Evolutionary conservation across 92 coral and sea anemone species (phyloP).

Genomic region (Phenganax marumi): DNA sequence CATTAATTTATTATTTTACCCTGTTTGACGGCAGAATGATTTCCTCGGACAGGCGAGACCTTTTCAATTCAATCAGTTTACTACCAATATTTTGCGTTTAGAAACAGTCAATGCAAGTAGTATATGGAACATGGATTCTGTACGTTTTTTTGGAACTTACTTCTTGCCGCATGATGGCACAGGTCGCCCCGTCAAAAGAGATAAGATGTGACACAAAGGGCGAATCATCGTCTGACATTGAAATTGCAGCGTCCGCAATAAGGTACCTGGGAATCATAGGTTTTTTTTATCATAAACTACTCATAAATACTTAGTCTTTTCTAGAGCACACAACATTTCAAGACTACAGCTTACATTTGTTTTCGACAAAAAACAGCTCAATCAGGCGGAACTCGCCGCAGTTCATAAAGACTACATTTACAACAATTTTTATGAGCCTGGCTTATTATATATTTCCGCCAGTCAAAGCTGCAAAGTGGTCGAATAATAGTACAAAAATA

Average conservation of each 20-base stretch:
- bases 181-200: slow-evolving; percentile 66
- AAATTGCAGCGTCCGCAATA: slow-evolving; percentile 86
- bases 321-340: too few species aligned
- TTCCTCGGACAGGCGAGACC: too few species aligned
- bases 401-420: not conserved
- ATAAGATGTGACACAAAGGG: slow-evolving; percentile 73
- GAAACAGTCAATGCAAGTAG: not conserved
- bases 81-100: not conserved
- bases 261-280: slow-evolving; percentile 51
- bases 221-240: slow-evolving; percentile 82
- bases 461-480: not conserved
- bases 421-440: not conserved
- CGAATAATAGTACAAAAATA: not conserved
- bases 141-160: not conserved
- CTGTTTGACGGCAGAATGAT: too few species aligned
- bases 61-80: too few species aligned
- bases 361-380: too few species aligned
- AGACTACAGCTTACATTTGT: too few species aligned
- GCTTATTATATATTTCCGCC: not conserved
- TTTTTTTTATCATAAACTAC: not conserved
- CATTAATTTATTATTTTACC: too few species aligned
- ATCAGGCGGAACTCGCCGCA: not conserved
- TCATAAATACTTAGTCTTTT: not conserved
- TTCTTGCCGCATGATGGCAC: slow-evolving; percentile 2
- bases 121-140: too few species aligned